Base-by-base conservation (phyloP, 1,140 invertebrate genomes). In the Macrobrachium nipponense region DNA sequence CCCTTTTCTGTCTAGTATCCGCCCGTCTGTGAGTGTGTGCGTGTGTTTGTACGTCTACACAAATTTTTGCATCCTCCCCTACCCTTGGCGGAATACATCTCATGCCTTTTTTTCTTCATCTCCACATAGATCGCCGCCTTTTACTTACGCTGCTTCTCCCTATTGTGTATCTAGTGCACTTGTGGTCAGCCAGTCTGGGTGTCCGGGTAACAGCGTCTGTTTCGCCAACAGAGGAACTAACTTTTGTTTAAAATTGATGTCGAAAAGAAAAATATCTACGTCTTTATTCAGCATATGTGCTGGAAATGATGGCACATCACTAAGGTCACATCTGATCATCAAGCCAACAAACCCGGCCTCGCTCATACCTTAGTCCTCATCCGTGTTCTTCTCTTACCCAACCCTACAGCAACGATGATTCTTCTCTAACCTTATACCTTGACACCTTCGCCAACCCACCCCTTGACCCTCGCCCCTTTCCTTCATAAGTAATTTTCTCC, bases 211-310 rank as follows among this genome's bases (percentile, higher is more conserved):
- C 51, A 51, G 51, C 51, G 51, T 51, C 68, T 70, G 23, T 70
- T 23, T 70, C 68, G 68, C 36, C 68, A 70, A 70, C 68, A 70
- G 36, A 23, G 36, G 36, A 70, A 70, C 68, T 70, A 70, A 70
- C 68, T 70, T 70, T 70, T 70, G 23, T 51, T 51, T 51, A 51
- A 51, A 70, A 70, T 27, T n/a, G 68, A 70, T 70, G 68, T 70
- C 27, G 36, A 68, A 27, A 68, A 70, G 23, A 70, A 70, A 43
- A 70, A 27, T 70, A 27, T 70, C 36, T 70, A 15, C 68, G 8
- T 51, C 8, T 51, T 51, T 51, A 51, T 0, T 51, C 51, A 10
- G 12, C 51, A 51, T 51, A 51, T 51, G 51, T 51, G 51, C 51
- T 51, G 51, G 51, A 51, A 51, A 51, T 51, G 51, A 51, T 7